A percentile compares a stretch with the other conserved stretches of the same genome.
phyloP scores from a whole-genome alignment of 37 sponge, comb jelly and placozoan species.

The Cliona cf. orientalis region DNA sequence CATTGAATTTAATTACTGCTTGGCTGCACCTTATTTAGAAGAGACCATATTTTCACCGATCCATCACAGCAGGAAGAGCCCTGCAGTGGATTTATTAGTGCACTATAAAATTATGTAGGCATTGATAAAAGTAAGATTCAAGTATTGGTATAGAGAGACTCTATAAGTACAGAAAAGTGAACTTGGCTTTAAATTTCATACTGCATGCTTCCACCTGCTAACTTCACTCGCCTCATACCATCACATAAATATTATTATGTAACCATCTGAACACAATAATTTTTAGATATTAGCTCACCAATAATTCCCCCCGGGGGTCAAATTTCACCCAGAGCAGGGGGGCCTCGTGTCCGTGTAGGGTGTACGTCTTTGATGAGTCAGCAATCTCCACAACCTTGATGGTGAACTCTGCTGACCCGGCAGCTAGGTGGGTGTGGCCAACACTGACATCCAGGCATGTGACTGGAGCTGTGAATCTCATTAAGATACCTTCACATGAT shows the following conservation, averaged over 20 bases:
- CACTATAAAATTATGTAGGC: no score
- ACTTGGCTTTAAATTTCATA: no score
- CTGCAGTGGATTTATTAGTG: neutral
- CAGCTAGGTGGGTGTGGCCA: slow-evolving; percentile 48
- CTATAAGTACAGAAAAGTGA: no score
- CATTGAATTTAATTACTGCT: no score
- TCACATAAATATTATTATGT: no score
- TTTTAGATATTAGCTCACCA: slow-evolving; percentile 43
- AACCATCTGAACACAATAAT: no score
- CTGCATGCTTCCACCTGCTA: no score
- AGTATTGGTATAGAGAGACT: no score
- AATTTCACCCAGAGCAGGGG: slow-evolving; percentile 74
- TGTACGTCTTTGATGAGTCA: slow-evolving; percentile 3
- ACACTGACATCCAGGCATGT: slow-evolving; percentile 38
- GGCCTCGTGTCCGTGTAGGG: slow-evolving; percentile 68
- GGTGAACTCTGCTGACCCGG: slow-evolving; percentile 70
- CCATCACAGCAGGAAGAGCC: slow-evolving; percentile 68
- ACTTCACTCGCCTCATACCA: no score
- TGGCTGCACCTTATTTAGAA: slow-evolving; percentile 35
- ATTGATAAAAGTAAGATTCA: no score
- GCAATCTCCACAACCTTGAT: slow-evolving; percentile 51
- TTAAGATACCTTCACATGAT: slow-evolving; percentile 35
- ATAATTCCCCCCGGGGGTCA: slow-evolving; percentile 42
- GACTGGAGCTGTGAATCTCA: slow-evolving; percentile 56
- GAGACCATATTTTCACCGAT: slow-evolving; percentile 59